Evolutionary conservation across 2,888 invertebrate species (phyloP), one percentile per base, ranked within the genome.

Genomic region (Drosophila cracens): DNA sequence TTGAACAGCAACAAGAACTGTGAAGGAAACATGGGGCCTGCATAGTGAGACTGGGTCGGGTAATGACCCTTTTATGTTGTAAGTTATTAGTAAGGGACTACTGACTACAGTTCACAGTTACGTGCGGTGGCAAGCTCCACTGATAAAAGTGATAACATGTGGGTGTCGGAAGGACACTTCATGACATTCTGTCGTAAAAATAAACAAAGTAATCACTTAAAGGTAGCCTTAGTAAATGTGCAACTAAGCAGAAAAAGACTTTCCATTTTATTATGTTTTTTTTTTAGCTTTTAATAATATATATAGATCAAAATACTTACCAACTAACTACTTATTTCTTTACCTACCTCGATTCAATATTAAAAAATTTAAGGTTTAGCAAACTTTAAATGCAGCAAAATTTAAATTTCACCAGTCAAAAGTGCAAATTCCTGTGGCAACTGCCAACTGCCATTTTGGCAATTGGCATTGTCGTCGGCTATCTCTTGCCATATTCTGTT

Each of bases 401-500:
- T 69, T 62, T 67, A 49, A 43, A 36, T 21, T 54, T 34, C 16
- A 51, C 13, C 56, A 13, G 54, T 34, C 7, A 56, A 69, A 59
- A 59, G 62, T 58, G 63, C 69, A 59, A 64, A 61, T 58, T 53
- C 13, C 38, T 34, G 49, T 62, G 76, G 21, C 36, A 80, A 46
- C 46, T 16, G 46, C 4, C 16, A 46, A 63, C 49, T 78, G 63
- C 18, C 43, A 59, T 75, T 64, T 70, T 63, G 46, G 38, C 59
- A 65, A 74, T 79, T 76, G 68, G 52, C 59, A 59, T 70, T 80
- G 81, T 64, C 43, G 63, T 67, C 62, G 68, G 60, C 90, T 90
- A 83, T 83, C 87, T 86, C 65, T 70, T 64, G 56, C 78, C 74
- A 83, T 81, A 81, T 74, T 63, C 64, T 73, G 69, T 87, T 72